Evolutionary conservation across 2,113 vertebrate species (phyloP).

Genomic region (Hippocampus comes): DNA sequence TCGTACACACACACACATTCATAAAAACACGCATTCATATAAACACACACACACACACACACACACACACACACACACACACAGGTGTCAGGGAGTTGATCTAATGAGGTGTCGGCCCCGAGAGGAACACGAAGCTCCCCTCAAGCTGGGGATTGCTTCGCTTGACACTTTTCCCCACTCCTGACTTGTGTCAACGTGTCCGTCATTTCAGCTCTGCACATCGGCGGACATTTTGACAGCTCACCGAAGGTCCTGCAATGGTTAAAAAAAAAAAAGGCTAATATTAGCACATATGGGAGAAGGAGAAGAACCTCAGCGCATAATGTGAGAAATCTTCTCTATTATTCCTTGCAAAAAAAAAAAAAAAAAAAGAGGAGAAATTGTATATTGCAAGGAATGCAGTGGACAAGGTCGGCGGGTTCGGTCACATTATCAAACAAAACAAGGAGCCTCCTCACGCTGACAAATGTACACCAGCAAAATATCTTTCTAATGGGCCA

Average conservation of each 20-base stretch:
- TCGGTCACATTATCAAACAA: not conserved
- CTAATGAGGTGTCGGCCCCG: constrained; percentile 38
- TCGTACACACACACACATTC: not conserved
- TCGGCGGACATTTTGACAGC: constrained; percentile 1
- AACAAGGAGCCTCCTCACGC: not conserved
- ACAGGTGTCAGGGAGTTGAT: constrained; percentile 1
- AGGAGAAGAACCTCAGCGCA: not conserved
- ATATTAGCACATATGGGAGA: not conserved
- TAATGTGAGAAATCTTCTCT: not conserved
- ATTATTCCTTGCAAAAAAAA: not conserved
- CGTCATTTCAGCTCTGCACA: not conserved
- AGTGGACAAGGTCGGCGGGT: not conserved
- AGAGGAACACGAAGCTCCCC: constrained; percentile 11
- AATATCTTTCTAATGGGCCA: no score
- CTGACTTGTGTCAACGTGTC: not conserved
- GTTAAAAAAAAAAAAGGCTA: not conserved
- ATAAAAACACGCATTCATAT: no score
- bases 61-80: no score
- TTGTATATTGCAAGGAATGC: not conserved
- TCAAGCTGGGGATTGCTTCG: constrained; percentile 2
- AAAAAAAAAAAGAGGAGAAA: not conserved
- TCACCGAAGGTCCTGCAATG: not conserved
- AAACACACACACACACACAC: no score
- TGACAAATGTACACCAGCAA: no score
- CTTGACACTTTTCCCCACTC: constrained; percentile 11